Evolutionary conservation across 2,113 vertebrate species (phyloP).

Genomic region (Myotis lucifugus): DNA sequence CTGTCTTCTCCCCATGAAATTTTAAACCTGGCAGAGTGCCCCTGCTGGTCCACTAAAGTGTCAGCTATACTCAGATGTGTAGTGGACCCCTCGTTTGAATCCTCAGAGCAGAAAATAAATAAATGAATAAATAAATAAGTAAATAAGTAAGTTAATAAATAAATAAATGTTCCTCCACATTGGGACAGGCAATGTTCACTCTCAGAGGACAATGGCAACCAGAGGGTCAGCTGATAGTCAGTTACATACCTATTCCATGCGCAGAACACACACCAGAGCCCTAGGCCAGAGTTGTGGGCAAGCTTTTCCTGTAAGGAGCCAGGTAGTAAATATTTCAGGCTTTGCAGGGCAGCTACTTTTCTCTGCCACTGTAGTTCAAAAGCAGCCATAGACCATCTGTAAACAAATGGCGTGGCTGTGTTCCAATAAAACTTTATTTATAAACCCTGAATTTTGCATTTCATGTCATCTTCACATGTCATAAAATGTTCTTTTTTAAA

Average conservation of each 20-base stretch:
- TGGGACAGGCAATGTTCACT: not conserved
- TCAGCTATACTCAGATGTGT: not conserved
- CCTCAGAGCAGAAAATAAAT: not conserved
- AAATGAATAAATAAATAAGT: not conserved
- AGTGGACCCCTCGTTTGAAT: not conserved
- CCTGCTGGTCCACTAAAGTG: constrained; percentile 34
- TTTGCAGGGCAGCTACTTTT: not conserved
- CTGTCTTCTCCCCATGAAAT: not conserved
- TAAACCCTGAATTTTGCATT: constrained; percentile 30
- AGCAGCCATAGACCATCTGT: not conserved
- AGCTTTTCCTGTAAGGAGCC: not conserved
- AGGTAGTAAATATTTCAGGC: not conserved
- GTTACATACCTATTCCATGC: not conserved
- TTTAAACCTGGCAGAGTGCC: constrained; percentile 28
- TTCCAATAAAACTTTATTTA: constrained; percentile 66
- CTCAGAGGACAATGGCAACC: not conserved
- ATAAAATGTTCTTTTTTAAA: constrained; percentile 43
- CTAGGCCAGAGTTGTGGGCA: not conserved
- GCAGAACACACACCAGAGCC: not conserved
- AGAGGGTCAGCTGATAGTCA: not conserved
- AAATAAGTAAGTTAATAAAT: not conserved
- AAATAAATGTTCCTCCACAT: not conserved
- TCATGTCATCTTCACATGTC: constrained; percentile 29
- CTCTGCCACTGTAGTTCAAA: not conserved
- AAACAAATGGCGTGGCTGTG: constrained; percentile 11